Evolutionary conservation across 2,113 vertebrate genomes (phyloP).

Genomic region (Pygoscelis adeliae): DNA sequence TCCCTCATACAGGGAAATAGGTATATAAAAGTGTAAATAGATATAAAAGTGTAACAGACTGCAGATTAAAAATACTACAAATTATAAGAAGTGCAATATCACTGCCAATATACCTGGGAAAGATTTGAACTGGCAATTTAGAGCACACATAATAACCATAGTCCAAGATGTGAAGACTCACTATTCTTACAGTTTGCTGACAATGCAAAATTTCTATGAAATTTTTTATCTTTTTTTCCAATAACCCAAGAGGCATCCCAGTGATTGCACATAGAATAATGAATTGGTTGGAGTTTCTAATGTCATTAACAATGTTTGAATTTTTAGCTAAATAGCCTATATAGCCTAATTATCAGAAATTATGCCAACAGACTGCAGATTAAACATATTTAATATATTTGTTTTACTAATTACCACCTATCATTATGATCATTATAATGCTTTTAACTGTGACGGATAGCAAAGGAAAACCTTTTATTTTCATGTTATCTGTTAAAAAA

Average conservation of each 20-base stretch:
- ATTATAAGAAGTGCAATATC: not conserved
- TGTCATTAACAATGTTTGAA: constrained; percentile 35
- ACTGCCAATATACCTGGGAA: not conserved
- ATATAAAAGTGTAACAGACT: too few relatives aligned
- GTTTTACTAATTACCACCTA: constrained; percentile 51
- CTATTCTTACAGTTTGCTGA: not conserved
- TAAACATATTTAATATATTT: constrained; percentile 49
- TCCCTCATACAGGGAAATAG: not conserved
- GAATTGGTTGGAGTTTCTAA: not conserved
- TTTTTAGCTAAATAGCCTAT: constrained; percentile 37
- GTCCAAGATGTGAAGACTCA: not conserved
- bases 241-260: not conserved
- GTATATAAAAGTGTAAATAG: too few relatives aligned
- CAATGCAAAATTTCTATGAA: not conserved
- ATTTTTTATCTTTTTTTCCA: not conserved
- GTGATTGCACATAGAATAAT: not conserved
- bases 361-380: constrained; percentile 11
- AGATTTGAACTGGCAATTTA: not conserved
- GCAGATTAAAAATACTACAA: too few relatives aligned
- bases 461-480: not conserved
- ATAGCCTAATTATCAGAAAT: constrained; percentile 35
- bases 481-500: not conserved
- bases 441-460: not conserved
- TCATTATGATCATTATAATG: not conserved
- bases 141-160: not conserved